Evolutionary conservation across 1,140 invertebrate species (phyloP).

Genomic region (Aporrectodea caliginosa): DNA sequence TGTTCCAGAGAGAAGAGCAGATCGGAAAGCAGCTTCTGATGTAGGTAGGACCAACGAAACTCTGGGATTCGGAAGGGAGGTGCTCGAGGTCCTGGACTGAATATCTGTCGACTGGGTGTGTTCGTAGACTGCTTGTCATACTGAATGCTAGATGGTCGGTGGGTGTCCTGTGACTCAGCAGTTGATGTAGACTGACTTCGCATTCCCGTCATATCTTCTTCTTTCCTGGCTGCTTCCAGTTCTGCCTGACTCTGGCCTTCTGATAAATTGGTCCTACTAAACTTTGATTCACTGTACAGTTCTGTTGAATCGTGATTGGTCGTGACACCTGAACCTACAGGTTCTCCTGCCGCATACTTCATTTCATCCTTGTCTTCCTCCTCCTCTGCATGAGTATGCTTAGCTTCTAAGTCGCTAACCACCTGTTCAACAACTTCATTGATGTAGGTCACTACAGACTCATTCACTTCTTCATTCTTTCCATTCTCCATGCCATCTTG

Average conservation of each 20-base stretch:
- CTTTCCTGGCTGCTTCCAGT: conserved; percentile 2
- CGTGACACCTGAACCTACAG: too few relatives aligned
- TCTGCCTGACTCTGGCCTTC: conserved; percentile 16
- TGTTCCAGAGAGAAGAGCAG: conserved; percentile 94
- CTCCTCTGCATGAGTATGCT: too few relatives aligned
- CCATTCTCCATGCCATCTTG: conserved; percentile 24
- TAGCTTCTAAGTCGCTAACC: neutral
- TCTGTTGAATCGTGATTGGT: too few relatives aligned
- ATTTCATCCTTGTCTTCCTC: too few relatives aligned
- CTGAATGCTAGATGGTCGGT: neutral
- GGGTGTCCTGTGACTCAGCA: neutral
- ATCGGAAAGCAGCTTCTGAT: conserved; percentile 92
- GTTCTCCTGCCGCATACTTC: too few relatives aligned
- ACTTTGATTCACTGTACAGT: too few relatives aligned
- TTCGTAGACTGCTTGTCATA: neutral
- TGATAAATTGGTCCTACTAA: too few relatives aligned
- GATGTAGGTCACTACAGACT: conserved; percentile 37
- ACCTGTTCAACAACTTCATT: conserved; percentile 19
- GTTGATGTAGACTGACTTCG: neutral
- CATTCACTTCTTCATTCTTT: conserved; percentile 41
- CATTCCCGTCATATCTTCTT: conserved; percentile 15
- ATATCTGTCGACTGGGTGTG: conserved; percentile 68
- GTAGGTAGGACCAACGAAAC: conserved; percentile 99
- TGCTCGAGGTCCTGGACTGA: conserved; percentile 87
- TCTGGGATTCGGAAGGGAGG: conserved; percentile 98